Evolutionary conservation across 2,113 vertebrate genomes (phyloP), one percentile per base, ranked within the genome.

Genomic region (Smithornis capensis): DNA sequence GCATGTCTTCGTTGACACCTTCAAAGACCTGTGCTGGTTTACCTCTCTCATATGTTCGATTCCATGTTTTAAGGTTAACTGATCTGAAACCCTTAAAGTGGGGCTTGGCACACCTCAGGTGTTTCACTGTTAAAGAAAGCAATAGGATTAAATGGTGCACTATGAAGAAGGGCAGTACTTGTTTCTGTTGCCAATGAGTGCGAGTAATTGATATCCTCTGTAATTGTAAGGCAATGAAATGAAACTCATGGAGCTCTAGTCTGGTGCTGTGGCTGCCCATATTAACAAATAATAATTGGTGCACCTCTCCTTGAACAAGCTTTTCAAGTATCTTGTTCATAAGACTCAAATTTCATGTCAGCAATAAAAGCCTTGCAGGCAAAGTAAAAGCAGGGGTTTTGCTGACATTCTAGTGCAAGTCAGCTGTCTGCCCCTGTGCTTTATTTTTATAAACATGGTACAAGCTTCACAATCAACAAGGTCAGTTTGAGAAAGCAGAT

Each of bases 401-500:
- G 75, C 63, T 92, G 85, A 29, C 5, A 4, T 82, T 86, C 31
- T 44, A 3, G 60, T 49, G 24, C 42, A n/a, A 83, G 69, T 63
- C 71, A 74, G 59, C 91, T 86, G 71, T 50, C 68, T 86, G 47
- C 47, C 31, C 47, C 68, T 44, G 37, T 1, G 0, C 28, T 64
- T 59, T 59, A 78, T 12, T 80, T 62, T 63, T 59, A 21, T 56
- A 71, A 75, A 87, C 23, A 33, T 3, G 37, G 59, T 71, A 38
- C 71, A 4, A 5, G 35, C 74, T 56, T 90, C 85, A 27, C 3
- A 2, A 27, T 40, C 64, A 69, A 49, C 74, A 42, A 83, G 88
- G 80, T 89, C 93, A 62, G 56, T 33, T 62, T 44, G 80, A 89
- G 65, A 89, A 80, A 68, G 71, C 52, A 83, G 79, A 73, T 81